Evolutionary conservation across 1,140 invertebrate genomes (phyloP).

Genomic region (Drosophila truncata): DNA sequence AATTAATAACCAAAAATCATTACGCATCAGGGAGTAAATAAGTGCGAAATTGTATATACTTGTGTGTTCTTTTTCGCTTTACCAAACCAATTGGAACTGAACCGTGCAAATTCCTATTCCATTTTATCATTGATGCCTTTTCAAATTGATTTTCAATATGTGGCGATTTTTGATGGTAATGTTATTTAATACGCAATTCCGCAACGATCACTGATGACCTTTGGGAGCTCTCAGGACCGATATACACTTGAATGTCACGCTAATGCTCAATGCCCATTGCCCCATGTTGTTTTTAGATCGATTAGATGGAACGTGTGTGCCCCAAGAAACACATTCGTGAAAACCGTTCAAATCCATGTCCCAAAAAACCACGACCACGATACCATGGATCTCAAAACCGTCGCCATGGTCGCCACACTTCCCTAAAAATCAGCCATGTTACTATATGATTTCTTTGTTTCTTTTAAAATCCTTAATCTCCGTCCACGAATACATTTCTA

Average conservation of each 20-base stretch:
- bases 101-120: not conserved
- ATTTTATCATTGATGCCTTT: not conserved
- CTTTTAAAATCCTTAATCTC: not conserved
- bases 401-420: not conserved
- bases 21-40: not conserved
- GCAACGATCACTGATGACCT: not conserved
- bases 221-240: not conserved
- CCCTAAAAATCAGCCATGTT: slow-evolving; percentile 1
- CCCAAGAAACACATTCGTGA: slow-evolving; percentile 34
- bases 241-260: slow-evolving; percentile 8
- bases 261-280: slow-evolving; percentile 16
- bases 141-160: not conserved
- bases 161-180: slow-evolving; percentile 2
- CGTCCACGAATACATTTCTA: not conserved
- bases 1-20: slow-evolving; percentile 3
- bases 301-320: slow-evolving; percentile 31
- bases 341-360: slow-evolving; percentile 11
- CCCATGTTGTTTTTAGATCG: slow-evolving; percentile 4
- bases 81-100: not conserved
- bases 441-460: not conserved
- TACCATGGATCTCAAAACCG: slow-evolving; percentile 2
- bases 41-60: not conserved
- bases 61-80: not conserved
- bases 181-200: not conserved
- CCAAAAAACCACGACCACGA: not conserved